A percentile compares a stretch with the other conserved stretches of the same genome.
Conservation (phyloP, 2,888 invertebrate genomes). For the Heliconius ismenius region DNA sequence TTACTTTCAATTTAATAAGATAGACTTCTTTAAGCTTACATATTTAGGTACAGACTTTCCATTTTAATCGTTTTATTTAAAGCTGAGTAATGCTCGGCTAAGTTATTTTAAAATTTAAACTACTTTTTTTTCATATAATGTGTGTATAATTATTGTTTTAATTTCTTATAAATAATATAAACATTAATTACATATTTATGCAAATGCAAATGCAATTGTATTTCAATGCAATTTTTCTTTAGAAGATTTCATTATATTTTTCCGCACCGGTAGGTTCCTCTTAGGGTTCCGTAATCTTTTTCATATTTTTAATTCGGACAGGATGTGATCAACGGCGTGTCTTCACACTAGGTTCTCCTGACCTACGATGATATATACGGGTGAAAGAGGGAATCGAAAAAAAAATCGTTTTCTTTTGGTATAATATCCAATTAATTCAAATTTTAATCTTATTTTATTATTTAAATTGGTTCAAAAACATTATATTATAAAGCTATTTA, state of each 20-base stretch:
- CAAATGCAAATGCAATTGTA: background rate
- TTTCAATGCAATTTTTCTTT: background rate
- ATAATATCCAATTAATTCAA: background rate
- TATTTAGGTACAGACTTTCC: conserved; percentile 28
- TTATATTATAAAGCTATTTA: background rate
- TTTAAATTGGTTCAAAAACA: no score
- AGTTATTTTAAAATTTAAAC: no score
- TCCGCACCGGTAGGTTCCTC: background rate
- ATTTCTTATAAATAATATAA: background rate
- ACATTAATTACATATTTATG: background rate
- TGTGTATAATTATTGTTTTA: background rate
- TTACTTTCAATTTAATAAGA: conserved; percentile 6
- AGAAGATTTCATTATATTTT: background rate
- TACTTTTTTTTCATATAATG: background rate
- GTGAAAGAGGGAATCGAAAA: background rate
- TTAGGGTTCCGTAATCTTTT: no score
- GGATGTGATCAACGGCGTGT: no score
- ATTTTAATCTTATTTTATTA: background rate
- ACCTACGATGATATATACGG: background rate
- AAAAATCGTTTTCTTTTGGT: no score
- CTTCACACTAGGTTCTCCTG: no score
- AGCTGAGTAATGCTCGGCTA: conserved; percentile 15
- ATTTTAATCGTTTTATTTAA: conserved; percentile 35
- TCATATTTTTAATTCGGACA: no score
- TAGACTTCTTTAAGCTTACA: background rate